Percentiles rank a stretch among this genome's conserved stretches.
Evolutionary conservation across 2,797 vertebrate genomes (phyloP).

Genomic region (Ptychobarbus kaznakovi): DNA sequence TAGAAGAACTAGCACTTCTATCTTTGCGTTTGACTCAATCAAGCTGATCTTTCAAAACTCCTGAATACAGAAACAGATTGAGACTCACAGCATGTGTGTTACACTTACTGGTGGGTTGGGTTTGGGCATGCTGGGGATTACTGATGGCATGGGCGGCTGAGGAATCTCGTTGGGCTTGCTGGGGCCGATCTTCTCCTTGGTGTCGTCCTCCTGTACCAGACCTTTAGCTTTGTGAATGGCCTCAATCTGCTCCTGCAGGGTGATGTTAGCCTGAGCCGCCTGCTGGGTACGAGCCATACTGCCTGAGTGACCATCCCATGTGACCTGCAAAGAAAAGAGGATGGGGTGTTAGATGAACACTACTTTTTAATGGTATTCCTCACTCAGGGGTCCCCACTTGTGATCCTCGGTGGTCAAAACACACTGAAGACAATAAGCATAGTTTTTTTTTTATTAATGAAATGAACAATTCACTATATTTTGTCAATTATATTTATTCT

Average conservation of each 20-base stretch:
- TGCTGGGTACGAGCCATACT: conserved; percentile 99
- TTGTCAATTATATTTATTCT: not conserved
- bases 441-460: not conserved
- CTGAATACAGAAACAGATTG: not conserved
- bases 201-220: conserved; percentile 95
- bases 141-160: conserved; percentile 81
- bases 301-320: conserved; percentile 98
- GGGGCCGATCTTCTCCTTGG: conserved; percentile 97
- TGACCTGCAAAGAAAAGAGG: conserved; percentile 80
- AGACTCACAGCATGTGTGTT: conserved; percentile 77
- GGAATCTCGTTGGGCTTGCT: conserved; percentile 93
- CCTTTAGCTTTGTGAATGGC: conserved; percentile 99
- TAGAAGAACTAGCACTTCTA: not conserved
- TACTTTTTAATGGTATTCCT: not conserved
- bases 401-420: not conserved
- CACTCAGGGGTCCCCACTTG: not conserved
- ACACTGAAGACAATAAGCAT: not conserved
- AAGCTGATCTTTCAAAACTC: not conserved
- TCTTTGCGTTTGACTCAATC: not conserved
- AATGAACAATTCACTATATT: not conserved
- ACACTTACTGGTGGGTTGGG: conserved; percentile 78
- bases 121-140: conserved; percentile 79
- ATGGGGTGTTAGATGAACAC: not conserved
- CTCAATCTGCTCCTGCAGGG: conserved; percentile 98
- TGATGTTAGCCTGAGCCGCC: conserved; percentile 98